Evolutionary conservation across 2,113 vertebrate genomes (phyloP), one percentile per base, ranked within the genome.

Genomic region (Uropsilus gracilis): DNA sequence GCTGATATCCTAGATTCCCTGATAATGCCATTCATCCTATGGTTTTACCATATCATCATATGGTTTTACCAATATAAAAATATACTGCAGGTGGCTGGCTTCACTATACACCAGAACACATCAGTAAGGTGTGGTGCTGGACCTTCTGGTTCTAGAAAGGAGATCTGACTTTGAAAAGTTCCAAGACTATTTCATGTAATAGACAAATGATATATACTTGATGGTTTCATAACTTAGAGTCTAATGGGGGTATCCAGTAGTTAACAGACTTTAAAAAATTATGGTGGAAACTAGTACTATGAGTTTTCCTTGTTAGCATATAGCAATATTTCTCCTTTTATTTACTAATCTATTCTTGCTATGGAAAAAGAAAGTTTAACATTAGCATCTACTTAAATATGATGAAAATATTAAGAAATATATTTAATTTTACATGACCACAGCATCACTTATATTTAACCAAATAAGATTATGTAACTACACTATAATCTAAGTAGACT

Each of bases 381-480:
- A 57, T 91, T 84, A 71, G 44, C 8, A 69, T 83, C 46, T 95
- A 16, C 18, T 10, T 89, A 89, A 93, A 64, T 59, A 78, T 9
- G 85, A 71, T 46, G 30, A 26, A 84, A 42, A 77, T 77, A 48
- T 28, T 92, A 17, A 8, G 32, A n/a, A 77, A 28, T 86, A 14
- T 77, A 30, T 76, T n/a, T n/a, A 68, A 12, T 13, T 64, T 76
- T 44, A 61, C 26, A 63, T 11, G 18, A 81, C 9, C 2, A 61
- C 90, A 86, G 81, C 87, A 32, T 37, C 22, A 63, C 76, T 95
- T 94, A 76, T 94, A 55, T 83, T 86, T 81, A 78, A 89, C 71
- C 14, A 91, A 76, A 37, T 81, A 68, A 71, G 68, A 73, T 87
- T 71, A 81, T 66, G 55, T 87, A 30, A 10, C 34, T 86, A 30